Percentiles rank a stretch among this genome's conserved stretches.
phyloP scores from a whole-genome alignment of 1,140 invertebrate species.

The Hycleus phaleratus region DNA sequence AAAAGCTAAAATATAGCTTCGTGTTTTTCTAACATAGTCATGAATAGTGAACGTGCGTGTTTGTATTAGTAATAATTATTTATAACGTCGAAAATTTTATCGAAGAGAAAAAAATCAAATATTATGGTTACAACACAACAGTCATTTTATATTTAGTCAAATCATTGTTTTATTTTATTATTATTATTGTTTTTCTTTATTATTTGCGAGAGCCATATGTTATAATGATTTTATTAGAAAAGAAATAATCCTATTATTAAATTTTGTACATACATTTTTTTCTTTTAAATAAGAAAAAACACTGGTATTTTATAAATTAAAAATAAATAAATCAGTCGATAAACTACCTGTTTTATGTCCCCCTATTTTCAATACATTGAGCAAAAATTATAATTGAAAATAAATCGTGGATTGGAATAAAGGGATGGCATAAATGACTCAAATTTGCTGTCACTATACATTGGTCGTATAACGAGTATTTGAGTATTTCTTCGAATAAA shows the following conservation, averaged over 20 bases:
- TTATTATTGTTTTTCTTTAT: neutral
- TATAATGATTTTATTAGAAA: constrained; percentile 7
- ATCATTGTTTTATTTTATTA: constrained; percentile 1
- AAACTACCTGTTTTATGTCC: too few relatives aligned
- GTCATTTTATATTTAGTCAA: constrained; percentile 12
- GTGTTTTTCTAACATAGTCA: constrained; percentile 1
- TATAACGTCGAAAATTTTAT: neutral
- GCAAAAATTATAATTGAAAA: too few relatives aligned
- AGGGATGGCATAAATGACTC: too few relatives aligned
- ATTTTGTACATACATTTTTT: constrained; percentile 13
- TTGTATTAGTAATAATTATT: constrained; percentile 10
- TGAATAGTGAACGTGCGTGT: constrained; percentile 17
- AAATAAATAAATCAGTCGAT: too few relatives aligned
- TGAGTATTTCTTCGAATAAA: constrained; percentile 23
- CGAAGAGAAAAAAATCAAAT: too few relatives aligned
- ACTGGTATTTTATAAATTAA: too few relatives aligned
- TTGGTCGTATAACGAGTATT: constrained; percentile 24
- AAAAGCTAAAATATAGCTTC: neutral
- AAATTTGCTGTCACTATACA: constrained; percentile 5
- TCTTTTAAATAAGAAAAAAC: too few relatives aligned
- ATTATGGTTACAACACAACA: constrained; percentile 4
- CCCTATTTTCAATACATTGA: too few relatives aligned
- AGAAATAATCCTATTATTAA: constrained; percentile 15
- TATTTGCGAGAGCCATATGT: constrained; percentile 13
- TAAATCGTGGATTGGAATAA: too few relatives aligned